phyloP scores from a whole-genome alignment of 2,113 vertebrate species.

The Castor canadensis region DNA sequence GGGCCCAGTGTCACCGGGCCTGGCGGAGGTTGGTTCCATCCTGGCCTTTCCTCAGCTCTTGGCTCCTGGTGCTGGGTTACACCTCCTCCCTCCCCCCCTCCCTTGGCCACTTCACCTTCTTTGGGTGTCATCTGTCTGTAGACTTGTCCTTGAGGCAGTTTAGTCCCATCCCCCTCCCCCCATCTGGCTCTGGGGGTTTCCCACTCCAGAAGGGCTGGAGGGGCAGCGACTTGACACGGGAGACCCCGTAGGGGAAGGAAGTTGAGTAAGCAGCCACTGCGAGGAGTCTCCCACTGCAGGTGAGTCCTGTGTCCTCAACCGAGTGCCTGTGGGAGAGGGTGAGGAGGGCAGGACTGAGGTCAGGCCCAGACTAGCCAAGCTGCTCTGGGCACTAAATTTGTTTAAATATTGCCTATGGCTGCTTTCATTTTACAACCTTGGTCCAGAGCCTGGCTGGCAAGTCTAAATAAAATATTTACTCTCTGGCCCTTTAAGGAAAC shows the following conservation, averaged over 20 bases:
- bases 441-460: neutral
- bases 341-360: neutral
- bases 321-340: neutral
- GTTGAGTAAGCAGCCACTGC: neutral
- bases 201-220: constrained; percentile 20
- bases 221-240: neutral
- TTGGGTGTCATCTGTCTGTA: constrained; percentile 70
- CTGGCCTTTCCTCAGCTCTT: neutral
- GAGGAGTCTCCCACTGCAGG: constrained; percentile 32
- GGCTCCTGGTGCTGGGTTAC: constrained; percentile 59
- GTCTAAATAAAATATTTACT: neutral
- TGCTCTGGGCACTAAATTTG: neutral
- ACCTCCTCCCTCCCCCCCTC: neutral
- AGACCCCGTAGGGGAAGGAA: neutral
- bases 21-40: neutral
- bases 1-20: neutral
- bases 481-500: constrained; percentile 5
- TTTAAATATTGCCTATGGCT: neutral
- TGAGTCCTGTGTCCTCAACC: constrained; percentile 44
- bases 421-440: neutral
- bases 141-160: constrained; percentile 50
- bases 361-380: neutral
- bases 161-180: neutral
- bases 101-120: constrained; percentile 46
- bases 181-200: neutral